Evolutionary conservation across 2,888 invertebrate genomes (phyloP), one percentile per base, ranked within the genome.

Genomic region (Alentia gelatinosa): DNA sequence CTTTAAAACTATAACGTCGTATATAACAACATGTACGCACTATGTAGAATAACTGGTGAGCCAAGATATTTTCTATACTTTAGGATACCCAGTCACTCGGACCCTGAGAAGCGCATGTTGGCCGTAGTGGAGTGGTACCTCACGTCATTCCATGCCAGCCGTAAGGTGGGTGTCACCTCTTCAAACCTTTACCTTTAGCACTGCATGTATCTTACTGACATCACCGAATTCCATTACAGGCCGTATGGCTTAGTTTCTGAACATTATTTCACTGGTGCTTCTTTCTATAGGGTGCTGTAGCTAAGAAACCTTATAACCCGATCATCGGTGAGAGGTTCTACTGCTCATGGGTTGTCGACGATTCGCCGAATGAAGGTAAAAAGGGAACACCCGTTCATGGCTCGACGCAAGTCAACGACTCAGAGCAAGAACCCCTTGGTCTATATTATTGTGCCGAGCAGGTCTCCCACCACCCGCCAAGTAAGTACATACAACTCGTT

Each of bases 241-340:
- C 4, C 74, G 5, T 26, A 74, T 33, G 15, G 4, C 4, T 74
- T 74, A 15, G 74, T 33, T 33, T 19, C 1, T 30, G 26, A 30
- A 74, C 33, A 5, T 33, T 1, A 19, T 56, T 1, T 15, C 74
- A 74, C 33, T 33, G 1, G 5, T 74, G 23, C 79, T 42, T 75
- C n/a, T 40, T 47, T 50, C 40, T 75, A 0, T 93, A 96, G 96
- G 96, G 96, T 30, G 94, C 95, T 5, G 93, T 95, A 63, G 96
- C 96, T 63, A 97, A 96, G 94, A 97, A 97, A 93, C 97, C 97
- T 0, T 97, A 96, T 94, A 97, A 97, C 94, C 97, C 97, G 0
- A 96, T 97, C 68, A 96, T 97, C 75, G 97, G 97, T 1, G 97
- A 97, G 94, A 96, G 96, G 40, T 97, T 97, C 94, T 96, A 96